Evolutionary conservation across 1,140 invertebrate genomes (phyloP).

Genomic region (Reticulitermes speratus): DNA sequence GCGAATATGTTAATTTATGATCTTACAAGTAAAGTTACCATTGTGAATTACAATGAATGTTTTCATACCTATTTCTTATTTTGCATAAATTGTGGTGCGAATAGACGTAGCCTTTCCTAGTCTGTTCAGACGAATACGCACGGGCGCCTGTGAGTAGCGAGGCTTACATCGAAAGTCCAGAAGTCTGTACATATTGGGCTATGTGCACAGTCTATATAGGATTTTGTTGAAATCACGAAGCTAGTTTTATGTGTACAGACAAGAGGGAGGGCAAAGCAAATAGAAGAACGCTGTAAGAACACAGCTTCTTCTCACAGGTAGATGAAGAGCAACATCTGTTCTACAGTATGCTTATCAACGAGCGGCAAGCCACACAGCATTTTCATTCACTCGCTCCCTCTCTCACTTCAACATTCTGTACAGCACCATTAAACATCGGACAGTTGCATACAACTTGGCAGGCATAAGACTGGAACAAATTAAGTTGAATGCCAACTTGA

Average conservation of each 20-base stretch:
- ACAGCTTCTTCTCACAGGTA: not conserved
- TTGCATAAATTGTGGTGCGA: too few relatives aligned
- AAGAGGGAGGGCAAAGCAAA: not conserved
- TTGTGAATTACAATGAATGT: too few relatives aligned
- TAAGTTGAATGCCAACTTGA: constrained; percentile 24
- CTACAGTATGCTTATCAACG: not conserved
- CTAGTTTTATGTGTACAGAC: not conserved
- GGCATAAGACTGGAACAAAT: constrained; percentile 22
- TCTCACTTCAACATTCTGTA: not conserved
- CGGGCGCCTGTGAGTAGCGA: too few relatives aligned
- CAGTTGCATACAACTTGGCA: not conserved
- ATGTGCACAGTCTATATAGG: not conserved
- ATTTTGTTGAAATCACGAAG: not conserved
- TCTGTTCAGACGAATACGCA: too few relatives aligned
- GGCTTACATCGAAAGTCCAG: not conserved
- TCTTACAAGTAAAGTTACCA: too few relatives aligned
- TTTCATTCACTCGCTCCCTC: not conserved
- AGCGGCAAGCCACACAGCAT: not conserved
- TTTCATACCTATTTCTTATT: too few relatives aligned
- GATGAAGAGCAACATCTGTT: not conserved
- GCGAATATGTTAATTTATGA: too few relatives aligned
- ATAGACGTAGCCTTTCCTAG: too few relatives aligned
- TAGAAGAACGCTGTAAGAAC: not conserved
- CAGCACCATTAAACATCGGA: not conserved
- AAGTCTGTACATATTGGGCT: not conserved